A percentile compares a stretch with the other conserved stretches of the same genome.
phyloP scores from a whole-genome alignment of 1,140 invertebrate species.

The Helicoverpa armigera region DNA sequence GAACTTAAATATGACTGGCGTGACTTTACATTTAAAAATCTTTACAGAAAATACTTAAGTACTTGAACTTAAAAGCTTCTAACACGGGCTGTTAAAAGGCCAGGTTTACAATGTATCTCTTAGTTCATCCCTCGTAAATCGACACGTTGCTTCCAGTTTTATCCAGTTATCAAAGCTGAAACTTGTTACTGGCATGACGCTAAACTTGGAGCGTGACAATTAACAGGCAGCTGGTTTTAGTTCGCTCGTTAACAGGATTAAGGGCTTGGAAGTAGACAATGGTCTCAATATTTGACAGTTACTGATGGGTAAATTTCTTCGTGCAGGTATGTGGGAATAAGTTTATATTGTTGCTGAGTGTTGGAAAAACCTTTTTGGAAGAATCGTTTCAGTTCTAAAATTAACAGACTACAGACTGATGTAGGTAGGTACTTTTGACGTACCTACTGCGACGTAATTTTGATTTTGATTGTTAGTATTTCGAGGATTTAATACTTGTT shows the following conservation, averaged over 20 bases:
- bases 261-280: not conserved
- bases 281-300: not conserved
- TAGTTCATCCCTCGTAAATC: constrained; percentile 1
- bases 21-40: no score
- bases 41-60: not conserved
- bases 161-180: not conserved
- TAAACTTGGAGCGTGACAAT: constrained; percentile 14
- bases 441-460: no score
- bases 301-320: not conserved
- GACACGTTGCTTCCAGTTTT: not conserved
- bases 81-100: not conserved
- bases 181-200: constrained; percentile 1
- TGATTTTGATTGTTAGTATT: no score
- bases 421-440: no score
- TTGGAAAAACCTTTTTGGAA: no score
- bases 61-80: not conserved
- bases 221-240: not conserved
- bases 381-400: no score
- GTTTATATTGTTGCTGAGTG: no score
- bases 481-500: no score
- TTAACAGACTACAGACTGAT: no score
- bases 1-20: no score
- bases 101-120: constrained; percentile 11
- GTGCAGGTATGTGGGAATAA: no score
- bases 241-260: not conserved